phyloP scores from a whole-genome alignment of 2,797 vertebrate genomes.

The Chaunax sp. region DNA sequence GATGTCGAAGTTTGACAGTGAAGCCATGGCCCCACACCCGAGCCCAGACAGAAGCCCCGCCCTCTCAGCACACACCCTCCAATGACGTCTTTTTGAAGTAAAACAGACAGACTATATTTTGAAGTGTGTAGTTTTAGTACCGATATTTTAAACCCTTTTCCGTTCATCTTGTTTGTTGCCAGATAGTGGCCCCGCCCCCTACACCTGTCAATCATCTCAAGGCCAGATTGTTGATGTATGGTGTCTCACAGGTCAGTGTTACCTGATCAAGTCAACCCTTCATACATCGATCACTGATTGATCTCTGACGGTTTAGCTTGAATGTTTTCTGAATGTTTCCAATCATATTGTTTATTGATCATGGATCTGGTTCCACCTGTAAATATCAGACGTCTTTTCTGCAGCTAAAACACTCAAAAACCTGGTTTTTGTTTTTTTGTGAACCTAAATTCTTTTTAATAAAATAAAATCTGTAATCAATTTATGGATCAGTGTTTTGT shows the following conservation, averaged over 20 bases:
- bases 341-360: slow-evolving; percentile 53
- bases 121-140: slow-evolving; percentile 88
- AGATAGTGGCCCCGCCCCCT: slow-evolving; percentile 80
- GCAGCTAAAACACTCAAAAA: slow-evolving; percentile 87
- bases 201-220: slow-evolving; percentile 62
- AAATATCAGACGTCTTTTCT: slow-evolving; percentile 86
- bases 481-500: slow-evolving; percentile 45
- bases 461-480: slow-evolving; percentile 85
- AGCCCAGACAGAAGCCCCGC: slow-evolving; percentile 36
- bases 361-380: slow-evolving; percentile 82
- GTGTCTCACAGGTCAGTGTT: slow-evolving; percentile 61
- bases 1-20: slow-evolving; percentile 37
- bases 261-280: too few species aligned
- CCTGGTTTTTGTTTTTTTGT: slow-evolving; percentile 72
- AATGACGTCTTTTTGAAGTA: slow-evolving; percentile 76
- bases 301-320: slow-evolving; percentile 73
- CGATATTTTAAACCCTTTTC: slow-evolving; percentile 85
- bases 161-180: slow-evolving; percentile 87
- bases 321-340: slow-evolving; percentile 75
- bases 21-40: slow-evolving; percentile 8
- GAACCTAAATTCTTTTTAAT: slow-evolving; percentile 83
- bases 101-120: slow-evolving; percentile 80
- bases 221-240: slow-evolving; percentile 58
- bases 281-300: slow-evolving; percentile 31
- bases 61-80: slow-evolving; percentile 42